Evolutionary conservation across 2,888 invertebrate genomes (phyloP), one percentile per base, ranked within the genome.

Genomic region (Pristionchus exspectatus): DNA sequence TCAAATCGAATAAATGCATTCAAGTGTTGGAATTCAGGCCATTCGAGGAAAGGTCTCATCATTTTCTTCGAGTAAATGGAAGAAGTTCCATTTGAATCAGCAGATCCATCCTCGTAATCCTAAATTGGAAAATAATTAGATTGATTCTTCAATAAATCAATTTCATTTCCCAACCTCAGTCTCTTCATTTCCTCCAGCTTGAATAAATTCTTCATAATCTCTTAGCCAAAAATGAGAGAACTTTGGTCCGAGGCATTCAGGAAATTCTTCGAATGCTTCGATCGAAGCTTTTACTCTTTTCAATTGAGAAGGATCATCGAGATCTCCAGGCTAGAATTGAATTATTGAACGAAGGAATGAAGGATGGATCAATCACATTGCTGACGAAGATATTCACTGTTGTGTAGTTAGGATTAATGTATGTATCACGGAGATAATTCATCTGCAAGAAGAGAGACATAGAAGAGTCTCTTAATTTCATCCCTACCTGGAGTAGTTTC

Each of bases 11-110:
- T 91, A 87, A 94, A 94, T 27, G 93, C 94, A 90, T 93, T 92
- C 93, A 94, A 94, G 90, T 94, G 93, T 24, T 92, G 91, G 89
- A 93, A 94, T 89, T 94, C 94, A 14, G 94, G 94, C 94, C 94
- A 94, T 27, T 91, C 87, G n/a, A 94, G 90, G 90, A 94, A 94
- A 16, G 91, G 91, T 4, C 90, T 89, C 93, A 94, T 92, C n/a
- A 92, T 90, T 7, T 66, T 86, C 85, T 91, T 90, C 24, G 84
- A 84, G n/a, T 84, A 84, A 18, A 84, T 56, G 4, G 84, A 84
- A 21, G 44, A 9, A 56, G 56, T 84, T 54, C 56, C 56, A 30
- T 74, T 56, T 4, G 44, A 54, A 50, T 50, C 44, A 7, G 87
- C 72, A 12, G 66, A 83, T 30, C 10, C 44, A 30, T 84, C 86